These are phyloP conservation scores for Synergus japonicus DNA, from an alignment of 2,888 invertebrate species.

Conservation along the genomic window DNA sequence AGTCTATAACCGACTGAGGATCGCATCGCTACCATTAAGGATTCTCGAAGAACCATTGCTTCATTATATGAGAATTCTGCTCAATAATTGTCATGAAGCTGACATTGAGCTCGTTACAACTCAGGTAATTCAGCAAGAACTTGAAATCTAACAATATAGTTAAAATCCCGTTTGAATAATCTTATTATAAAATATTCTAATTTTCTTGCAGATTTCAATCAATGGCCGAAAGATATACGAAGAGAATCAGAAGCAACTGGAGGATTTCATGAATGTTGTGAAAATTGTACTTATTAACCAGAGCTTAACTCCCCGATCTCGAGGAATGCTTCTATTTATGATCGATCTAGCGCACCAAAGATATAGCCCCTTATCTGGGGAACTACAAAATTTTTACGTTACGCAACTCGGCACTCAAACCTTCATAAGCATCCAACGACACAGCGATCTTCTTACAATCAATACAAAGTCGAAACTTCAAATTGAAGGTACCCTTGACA, in stretches of 20 bases:
- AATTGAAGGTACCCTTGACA: conserved; percentile 37
- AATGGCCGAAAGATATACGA: conserved; percentile 71
- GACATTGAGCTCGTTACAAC: conserved; percentile 76
- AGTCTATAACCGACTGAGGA: conserved; percentile 70
- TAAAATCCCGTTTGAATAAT: background rate
- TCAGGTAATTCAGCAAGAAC: conserved; percentile 67
- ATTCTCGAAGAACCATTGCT: conserved; percentile 70
- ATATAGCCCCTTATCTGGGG: conserved; percentile 72
- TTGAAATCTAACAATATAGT: background rate
- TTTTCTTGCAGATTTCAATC: conserved; percentile 71
- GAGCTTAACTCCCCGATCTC: conserved; percentile 69
- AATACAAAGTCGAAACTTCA: conserved; percentile 39
- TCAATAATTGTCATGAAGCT: conserved; percentile 72
- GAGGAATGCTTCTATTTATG: conserved; percentile 75
- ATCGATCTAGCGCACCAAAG: conserved; percentile 74
- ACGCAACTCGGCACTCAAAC: conserved; percentile 69
- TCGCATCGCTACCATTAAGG: conserved; percentile 63
- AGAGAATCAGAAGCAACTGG: conserved; percentile 60
- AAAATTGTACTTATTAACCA: conserved; percentile 71
- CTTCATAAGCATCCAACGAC: conserved; percentile 67
- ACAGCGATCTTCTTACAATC: conserved; percentile 28
- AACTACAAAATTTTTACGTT: conserved; percentile 75
- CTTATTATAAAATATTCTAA: background rate
- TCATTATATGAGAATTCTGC: conserved; percentile 74
- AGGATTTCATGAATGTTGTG: conserved; percentile 71